phyloP scores from a whole-genome alignment of 2,113 vertebrate genomes.

The Ailurus styani region DNA sequence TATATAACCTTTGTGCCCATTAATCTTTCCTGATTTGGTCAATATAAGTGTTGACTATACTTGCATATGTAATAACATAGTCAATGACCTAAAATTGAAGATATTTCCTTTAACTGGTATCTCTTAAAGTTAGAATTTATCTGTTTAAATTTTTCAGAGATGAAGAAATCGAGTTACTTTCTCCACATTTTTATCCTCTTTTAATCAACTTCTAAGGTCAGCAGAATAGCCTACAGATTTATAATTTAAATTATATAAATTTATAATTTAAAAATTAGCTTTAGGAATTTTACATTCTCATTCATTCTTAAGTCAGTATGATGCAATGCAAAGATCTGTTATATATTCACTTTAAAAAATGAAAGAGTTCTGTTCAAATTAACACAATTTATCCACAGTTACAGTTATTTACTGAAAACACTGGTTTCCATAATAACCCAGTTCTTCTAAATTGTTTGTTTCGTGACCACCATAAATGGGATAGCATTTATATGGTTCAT shows the following conservation, averaged over 20 bases:
- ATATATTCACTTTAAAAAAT: conserved; percentile 18
- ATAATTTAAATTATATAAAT: background rate
- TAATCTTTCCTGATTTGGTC: background rate
- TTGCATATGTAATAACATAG: background rate
- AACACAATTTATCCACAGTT: background rate
- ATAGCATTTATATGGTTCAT: background rate
- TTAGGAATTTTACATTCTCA: conserved; percentile 40
- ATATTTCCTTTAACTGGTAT: background rate
- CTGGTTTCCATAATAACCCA: background rate
- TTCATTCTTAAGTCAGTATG: background rate
- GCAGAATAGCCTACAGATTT: background rate
- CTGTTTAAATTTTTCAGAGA: conserved; percentile 39
- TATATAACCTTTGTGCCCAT: background rate
- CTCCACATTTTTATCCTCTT: background rate
- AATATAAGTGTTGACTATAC: conserved; percentile 9
- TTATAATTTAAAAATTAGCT: conserved; percentile 28
- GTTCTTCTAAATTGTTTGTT: conserved; percentile 27
- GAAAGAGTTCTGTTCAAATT: conserved; percentile 30
- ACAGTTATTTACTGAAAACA: background rate
- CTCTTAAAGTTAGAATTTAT: conserved; percentile 13
- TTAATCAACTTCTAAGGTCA: conserved; percentile 26
- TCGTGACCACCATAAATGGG: background rate
- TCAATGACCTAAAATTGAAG: conserved; percentile 15
- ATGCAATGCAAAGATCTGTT: background rate
- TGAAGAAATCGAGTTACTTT: background rate